A percentile compares a stretch with the other conserved stretches of the same genome.
Conservation (phyloP, 2,113 vertebrate species). For the Plestiodon gilberti region DNA sequence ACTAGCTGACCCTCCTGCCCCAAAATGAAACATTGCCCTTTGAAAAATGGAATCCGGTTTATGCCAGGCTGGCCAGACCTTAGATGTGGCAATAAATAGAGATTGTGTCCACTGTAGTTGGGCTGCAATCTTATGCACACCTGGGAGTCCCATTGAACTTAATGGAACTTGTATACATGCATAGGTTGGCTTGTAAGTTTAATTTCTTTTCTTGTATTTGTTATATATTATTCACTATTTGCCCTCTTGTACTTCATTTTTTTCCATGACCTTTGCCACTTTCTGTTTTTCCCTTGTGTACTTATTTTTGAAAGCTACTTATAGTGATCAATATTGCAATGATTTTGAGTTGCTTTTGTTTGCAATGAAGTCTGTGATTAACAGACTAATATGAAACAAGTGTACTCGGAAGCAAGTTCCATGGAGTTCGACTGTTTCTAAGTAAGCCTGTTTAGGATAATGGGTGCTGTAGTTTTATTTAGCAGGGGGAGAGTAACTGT, state of each 20-base stretch:
- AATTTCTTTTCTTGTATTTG: background rate
- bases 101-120: too few relatives aligned
- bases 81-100: background rate
- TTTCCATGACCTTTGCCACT: background rate
- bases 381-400: background rate
- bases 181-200: background rate
- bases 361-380: background rate
- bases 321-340: background rate
- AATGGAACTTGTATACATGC: background rate
- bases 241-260: background rate
- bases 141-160: too few relatives aligned
- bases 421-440: background rate
- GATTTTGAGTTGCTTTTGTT: background rate
- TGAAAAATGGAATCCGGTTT: background rate
- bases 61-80: background rate
- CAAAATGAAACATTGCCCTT: background rate
- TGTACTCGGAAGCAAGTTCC: background rate
- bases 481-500: too few relatives aligned
- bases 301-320: background rate
- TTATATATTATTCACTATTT: background rate
- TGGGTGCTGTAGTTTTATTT: background rate
- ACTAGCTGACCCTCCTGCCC: background rate
- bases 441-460: background rate
- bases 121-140: too few relatives aligned
- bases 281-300: background rate